Conservation (phyloP, 2,797 vertebrate species). For the Mormyrops boulengeri region DNA sequence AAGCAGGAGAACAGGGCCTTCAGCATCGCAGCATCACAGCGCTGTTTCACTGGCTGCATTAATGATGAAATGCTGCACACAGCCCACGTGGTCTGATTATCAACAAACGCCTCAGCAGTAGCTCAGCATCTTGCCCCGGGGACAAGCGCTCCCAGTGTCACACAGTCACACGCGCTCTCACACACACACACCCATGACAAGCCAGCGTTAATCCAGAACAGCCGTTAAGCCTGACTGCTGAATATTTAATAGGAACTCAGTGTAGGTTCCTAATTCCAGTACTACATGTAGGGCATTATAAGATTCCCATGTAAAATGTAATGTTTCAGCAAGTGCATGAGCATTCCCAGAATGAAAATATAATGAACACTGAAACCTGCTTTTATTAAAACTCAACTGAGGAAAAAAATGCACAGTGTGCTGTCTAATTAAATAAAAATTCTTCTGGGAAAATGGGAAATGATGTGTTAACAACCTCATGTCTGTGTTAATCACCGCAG, state of each 20-base stretch:
- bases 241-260: not conserved
- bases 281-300: not conserved
- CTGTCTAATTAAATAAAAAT: constrained; percentile 45
- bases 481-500: constrained; percentile 42
- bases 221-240: not conserved
- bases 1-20: not conserved
- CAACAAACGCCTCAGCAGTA: not conserved
- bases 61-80: not conserved
- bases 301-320: not conserved
- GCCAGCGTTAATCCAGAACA: not conserved
- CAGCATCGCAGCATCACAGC: not conserved
- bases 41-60: not conserved
- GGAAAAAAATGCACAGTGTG: constrained; percentile 34
- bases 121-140: not conserved
- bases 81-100: not conserved
- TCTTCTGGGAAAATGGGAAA: constrained; percentile 47
- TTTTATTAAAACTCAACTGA: constrained; percentile 29
- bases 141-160: not conserved
- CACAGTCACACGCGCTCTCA: not conserved
- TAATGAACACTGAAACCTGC: constrained; percentile 35
- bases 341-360: constrained; percentile 18
- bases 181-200: not conserved
- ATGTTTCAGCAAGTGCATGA: not conserved
- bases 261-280: not conserved
- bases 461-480: constrained; percentile 48